phyloP scores from a whole-genome alignment of 2,797 vertebrate species.

The Tapirus indicus region DNA sequence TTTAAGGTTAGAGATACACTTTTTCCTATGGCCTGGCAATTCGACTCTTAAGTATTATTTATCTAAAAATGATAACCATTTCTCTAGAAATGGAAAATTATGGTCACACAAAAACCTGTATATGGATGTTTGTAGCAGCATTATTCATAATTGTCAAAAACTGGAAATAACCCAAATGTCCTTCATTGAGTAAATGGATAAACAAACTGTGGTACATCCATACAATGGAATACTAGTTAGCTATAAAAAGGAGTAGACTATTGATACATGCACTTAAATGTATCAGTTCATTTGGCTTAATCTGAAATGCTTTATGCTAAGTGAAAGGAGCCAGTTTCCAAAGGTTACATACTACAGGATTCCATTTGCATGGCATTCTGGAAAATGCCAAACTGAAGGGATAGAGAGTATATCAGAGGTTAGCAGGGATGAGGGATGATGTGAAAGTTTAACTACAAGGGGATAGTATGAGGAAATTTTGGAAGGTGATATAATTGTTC shows the following conservation, averaged over 20 bases:
- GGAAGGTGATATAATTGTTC: constrained; percentile 27
- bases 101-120: neutral
- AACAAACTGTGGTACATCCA: neutral
- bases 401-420: neutral
- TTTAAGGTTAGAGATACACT: neutral
- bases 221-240: neutral
- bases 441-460: neutral
- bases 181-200: neutral
- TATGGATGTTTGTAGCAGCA: neutral
- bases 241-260: neutral
- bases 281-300: neutral
- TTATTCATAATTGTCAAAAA: neutral
- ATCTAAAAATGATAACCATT: neutral
- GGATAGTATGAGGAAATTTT: neutral
- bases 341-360: neutral
- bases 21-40: neutral
- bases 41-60: neutral
- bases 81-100: neutral
- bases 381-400: neutral
- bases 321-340: neutral
- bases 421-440: neutral
- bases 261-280: neutral
- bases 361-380: neutral
- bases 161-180: neutral
- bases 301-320: neutral